Base-by-base conservation (phyloP, 2,888 invertebrate genomes). In the Paralinhomoeus sp. region DNA sequence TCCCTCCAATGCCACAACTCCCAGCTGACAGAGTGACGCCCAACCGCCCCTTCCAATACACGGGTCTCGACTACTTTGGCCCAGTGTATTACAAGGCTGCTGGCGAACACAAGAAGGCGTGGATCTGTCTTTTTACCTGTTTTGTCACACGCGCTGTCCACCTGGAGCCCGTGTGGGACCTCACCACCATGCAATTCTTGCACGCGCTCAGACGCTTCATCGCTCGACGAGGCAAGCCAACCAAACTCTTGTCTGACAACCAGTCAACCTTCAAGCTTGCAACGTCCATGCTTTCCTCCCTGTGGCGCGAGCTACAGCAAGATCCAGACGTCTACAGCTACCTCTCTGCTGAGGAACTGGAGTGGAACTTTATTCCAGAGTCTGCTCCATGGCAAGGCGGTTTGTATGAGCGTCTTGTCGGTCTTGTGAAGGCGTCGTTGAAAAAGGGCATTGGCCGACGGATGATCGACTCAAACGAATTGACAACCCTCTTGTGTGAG, bases 361-460 rank as follows among this genome's bases (percentile, higher is more conserved):
- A 45, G 15, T 53, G 53, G 51, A 49, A 45, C 17, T 66, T 65
- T 46, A 64, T 58, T 41, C 58, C 62, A 12, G 62, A 62, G 7
- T 49, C 54, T 1, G 59, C 62, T 15, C 47, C 63, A 2, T 65
- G 64, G 64, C 62, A 61, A 64, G 62, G 63, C 42, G 62, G 64
- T 34, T 64, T 56, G 51, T 65, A 59, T 56, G 62, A 64, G 48
- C 50, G 62, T 18, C 45, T 65, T 3, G 53, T 64, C 15, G 52
- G 60, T 2, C 43, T 59, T 17, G 22, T 64, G 5, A 66, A 66
- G 21, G 18, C 18, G n/a, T 3, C 22, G 20, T 21, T 34, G 31
- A 41, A 15, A 12, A 21, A 17, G 13, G 41, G 34, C 3, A 31
- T 41, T n/a, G 34, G 41, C 2, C 33, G 31, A 5, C 24, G 27